Conservation (phyloP, 1,140 invertebrate species). For the Leptinotarsa texana region DNA sequence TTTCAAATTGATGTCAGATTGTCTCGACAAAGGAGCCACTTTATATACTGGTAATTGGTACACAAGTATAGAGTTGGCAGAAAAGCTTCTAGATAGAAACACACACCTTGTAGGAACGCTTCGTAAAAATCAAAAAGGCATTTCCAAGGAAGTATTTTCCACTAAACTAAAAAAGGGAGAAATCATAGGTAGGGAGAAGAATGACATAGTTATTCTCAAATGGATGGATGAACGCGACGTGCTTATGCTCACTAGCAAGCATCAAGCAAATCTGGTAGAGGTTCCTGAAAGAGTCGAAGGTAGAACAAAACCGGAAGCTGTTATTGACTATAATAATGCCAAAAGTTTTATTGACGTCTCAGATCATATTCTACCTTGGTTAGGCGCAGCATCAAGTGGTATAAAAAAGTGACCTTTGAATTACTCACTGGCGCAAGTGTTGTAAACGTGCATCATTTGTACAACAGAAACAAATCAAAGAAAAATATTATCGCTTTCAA, state of each 20-base stretch:
- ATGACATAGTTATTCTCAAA: too few species aligned
- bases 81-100: slow-evolving; percentile 53
- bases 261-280: too few species aligned
- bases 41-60: slow-evolving; percentile 51
- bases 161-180: slow-evolving; percentile 52
- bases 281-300: too few species aligned
- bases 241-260: too few species aligned
- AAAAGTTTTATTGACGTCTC: slow-evolving; percentile 45
- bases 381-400: slow-evolving; percentile 38
- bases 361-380: slow-evolving; percentile 35
- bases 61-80: slow-evolving; percentile 53
- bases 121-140: slow-evolving; percentile 49
- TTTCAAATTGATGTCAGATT: slow-evolving; percentile 5
- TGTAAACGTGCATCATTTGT: slow-evolving; percentile 10
- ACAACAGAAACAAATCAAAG: neutral
- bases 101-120: slow-evolving; percentile 58
- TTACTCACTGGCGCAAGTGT: slow-evolving; percentile 14
- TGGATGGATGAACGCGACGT: too few species aligned
- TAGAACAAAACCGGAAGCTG: too few species aligned
- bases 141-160: slow-evolving; percentile 49
- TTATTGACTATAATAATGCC: slow-evolving; percentile 43
- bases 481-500: slow-evolving; percentile 1
- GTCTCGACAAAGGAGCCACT: slow-evolving; percentile 21
- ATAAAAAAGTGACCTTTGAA: slow-evolving; percentile 1
- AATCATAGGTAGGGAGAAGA: slow-evolving; percentile 50